phyloP scores from a whole-genome alignment of 2,113 vertebrate species.

The Pollachius pollachius region DNA sequence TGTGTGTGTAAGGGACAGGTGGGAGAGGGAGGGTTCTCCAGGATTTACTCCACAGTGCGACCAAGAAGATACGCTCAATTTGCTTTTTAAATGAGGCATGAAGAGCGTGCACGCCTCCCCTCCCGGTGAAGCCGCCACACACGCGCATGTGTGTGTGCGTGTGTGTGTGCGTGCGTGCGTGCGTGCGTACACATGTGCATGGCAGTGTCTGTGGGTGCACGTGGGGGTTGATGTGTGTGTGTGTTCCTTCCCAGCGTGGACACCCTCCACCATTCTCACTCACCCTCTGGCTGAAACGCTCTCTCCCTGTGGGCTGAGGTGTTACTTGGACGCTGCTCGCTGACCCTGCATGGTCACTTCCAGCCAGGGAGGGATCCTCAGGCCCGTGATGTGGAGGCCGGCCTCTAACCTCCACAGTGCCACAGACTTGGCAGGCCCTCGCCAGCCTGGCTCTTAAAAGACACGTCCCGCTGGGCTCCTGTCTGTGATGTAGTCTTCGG shows the following conservation, averaged over 20 bases:
- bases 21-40: constrained; percentile 51
- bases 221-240: constrained; percentile 56
- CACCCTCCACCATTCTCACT: too few relatives aligned
- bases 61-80: constrained; percentile 71
- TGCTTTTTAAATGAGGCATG: constrained; percentile 76
- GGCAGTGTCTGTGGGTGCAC: constrained; percentile 41
- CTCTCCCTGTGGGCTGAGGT: constrained; percentile 54
- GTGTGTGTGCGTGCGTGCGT: constrained; percentile 57
- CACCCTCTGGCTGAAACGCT: not conserved
- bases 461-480: too few relatives aligned
- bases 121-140: not conserved
- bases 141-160: constrained; percentile 22
- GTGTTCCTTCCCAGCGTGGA: not conserved
- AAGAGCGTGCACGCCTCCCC: constrained; percentile 53
- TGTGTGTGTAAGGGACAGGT: not conserved
- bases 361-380: constrained; percentile 43
- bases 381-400: constrained; percentile 29
- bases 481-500: too few relatives aligned
- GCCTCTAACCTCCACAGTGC: too few relatives aligned
- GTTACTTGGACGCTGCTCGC: constrained; percentile 43
- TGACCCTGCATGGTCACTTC: not conserved
- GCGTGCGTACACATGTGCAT: constrained; percentile 17
- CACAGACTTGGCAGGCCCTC: too few relatives aligned
- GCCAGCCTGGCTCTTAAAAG: too few relatives aligned
- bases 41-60: constrained; percentile 57